Conservation (phyloP, 2,797 vertebrate species). For the Trachurus trachurus region DNA sequence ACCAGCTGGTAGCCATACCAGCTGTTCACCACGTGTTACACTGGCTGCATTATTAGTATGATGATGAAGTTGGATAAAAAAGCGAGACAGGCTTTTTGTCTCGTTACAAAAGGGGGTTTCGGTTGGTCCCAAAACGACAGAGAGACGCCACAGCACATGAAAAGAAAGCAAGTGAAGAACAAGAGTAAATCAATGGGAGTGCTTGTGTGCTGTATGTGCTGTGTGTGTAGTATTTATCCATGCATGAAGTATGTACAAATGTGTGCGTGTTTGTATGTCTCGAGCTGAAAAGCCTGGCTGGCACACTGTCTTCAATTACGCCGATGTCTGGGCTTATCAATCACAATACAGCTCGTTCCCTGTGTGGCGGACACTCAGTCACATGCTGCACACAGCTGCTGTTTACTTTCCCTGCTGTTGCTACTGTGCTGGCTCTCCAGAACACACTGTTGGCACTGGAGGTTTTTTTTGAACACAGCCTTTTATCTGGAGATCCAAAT, state of each 20-base stretch:
- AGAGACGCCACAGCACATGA: neutral
- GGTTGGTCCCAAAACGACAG: constrained; percentile 10
- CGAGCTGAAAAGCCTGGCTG: constrained; percentile 49
- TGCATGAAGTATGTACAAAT: constrained; percentile 13
- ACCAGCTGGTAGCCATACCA: constrained; percentile 66
- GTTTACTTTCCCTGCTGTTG: constrained; percentile 37
- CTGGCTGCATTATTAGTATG: constrained; percentile 65
- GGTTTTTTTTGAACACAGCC: constrained; percentile 1
- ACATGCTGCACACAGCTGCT: constrained; percentile 70
- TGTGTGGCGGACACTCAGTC: constrained; percentile 50
- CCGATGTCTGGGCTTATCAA: constrained; percentile 77
- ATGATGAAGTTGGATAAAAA: constrained; percentile 65
- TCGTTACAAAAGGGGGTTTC: constrained; percentile 65
- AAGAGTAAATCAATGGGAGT: neutral
- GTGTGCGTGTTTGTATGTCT: constrained; percentile 24
- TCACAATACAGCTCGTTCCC: constrained; percentile 75
- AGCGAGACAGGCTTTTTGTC: constrained; percentile 50
- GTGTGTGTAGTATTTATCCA: constrained; percentile 1
- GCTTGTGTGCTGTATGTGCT: constrained; percentile 5
- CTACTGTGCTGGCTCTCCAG: constrained; percentile 1
- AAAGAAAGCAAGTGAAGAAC: neutral
- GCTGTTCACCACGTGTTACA: constrained; percentile 76
- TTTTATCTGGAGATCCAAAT: constrained; percentile 9
- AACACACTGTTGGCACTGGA: neutral
- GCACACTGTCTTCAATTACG: constrained; percentile 73